Percentiles rank a stretch among this genome's conserved stretches.
phyloP scores from a whole-genome alignment of 2,797 vertebrate genomes.

The Molothrus ater region DNA sequence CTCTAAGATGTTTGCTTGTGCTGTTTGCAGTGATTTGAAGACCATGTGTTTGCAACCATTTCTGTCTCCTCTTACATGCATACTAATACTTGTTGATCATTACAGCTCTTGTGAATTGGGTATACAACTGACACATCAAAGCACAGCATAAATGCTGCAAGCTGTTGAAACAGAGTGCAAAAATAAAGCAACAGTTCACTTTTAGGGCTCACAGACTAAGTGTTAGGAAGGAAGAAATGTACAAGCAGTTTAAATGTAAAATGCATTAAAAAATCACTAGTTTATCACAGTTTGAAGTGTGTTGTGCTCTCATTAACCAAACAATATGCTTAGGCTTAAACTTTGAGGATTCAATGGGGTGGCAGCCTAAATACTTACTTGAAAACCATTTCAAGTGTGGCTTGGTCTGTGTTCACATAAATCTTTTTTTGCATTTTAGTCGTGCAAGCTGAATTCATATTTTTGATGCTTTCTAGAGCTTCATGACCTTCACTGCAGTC shows the following conservation, averaged over 20 bases:
- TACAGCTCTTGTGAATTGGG: conserved; percentile 6
- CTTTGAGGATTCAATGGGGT: not conserved
- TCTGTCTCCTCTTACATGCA: conserved; percentile 46
- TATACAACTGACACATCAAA: conserved; percentile 53
- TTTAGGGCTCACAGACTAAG: not conserved
- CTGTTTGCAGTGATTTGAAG: conserved; percentile 7
- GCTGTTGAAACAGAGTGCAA: conserved; percentile 51
- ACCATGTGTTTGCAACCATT: conserved; percentile 51
- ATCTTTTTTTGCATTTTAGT: not conserved
- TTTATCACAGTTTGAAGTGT: not conserved
- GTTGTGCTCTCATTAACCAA: not conserved
- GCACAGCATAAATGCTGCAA: conserved; percentile 42
- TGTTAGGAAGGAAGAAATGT: not conserved
- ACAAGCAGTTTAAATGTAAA: not conserved
- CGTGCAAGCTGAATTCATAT: not conserved
- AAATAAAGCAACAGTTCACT: conserved; percentile 24
- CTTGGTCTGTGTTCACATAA: not conserved
- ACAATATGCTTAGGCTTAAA: not conserved
- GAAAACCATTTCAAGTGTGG: not conserved
- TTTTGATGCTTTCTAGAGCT: not conserved
- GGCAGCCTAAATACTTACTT: not conserved
- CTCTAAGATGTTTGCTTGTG: conserved; percentile 1
- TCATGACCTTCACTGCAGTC: not conserved
- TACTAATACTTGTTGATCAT: conserved; percentile 50
- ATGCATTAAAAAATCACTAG: not conserved